These are phyloP conservation scores for Shinisaurus crocodilurus DNA, from an alignment of 2,113 vertebrate species.

Conservation along the genomic window DNA sequence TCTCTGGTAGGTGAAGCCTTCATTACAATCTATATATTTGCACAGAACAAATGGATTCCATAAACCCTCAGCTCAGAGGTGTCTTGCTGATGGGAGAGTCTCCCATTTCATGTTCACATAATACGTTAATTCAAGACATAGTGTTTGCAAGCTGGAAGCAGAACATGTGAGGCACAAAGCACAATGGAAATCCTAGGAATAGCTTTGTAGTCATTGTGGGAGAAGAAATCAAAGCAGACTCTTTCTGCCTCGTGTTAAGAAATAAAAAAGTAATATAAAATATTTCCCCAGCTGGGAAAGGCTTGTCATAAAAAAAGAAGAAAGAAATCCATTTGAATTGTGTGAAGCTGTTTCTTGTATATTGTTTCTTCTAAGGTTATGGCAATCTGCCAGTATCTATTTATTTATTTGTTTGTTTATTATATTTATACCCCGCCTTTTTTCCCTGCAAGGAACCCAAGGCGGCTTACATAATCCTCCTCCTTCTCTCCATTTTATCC, in stretches of 20 bases:
- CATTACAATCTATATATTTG: neutral
- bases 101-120: neutral
- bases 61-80: neutral
- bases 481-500: too few species aligned
- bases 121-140: slow-evolving; percentile 33
- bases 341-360: neutral
- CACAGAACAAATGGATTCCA: neutral
- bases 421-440: too few species aligned
- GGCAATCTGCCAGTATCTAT: neutral
- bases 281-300: neutral
- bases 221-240: slow-evolving; percentile 7
- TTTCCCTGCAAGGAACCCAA: too few species aligned
- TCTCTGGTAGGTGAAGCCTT: neutral
- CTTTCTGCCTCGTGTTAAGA: neutral
- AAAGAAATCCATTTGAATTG: neutral
- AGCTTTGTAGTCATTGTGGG: accelerated
- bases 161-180: slow-evolving; percentile 5
- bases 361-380: neutral
- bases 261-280: neutral
- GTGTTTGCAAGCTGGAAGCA: slow-evolving; percentile 40
- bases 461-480: too few species aligned
- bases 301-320: neutral
- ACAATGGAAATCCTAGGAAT: slow-evolving; percentile 26
- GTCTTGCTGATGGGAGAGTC: neutral
- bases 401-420: too few species aligned